Evolutionary conservation across 2,888 invertebrate species (phyloP).

Genomic region (Nowickia ferox): DNA sequence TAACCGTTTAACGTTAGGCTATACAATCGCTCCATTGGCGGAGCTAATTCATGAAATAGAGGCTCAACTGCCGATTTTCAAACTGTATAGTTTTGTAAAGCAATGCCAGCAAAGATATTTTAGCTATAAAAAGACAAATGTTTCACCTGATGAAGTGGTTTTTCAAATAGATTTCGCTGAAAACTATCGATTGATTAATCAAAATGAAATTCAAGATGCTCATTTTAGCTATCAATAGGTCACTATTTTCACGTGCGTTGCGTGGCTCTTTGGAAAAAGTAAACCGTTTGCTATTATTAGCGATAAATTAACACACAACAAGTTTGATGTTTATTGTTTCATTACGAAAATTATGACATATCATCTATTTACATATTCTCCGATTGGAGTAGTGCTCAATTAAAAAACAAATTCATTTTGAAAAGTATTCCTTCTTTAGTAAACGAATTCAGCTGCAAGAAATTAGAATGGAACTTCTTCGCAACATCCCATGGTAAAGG

Average conservation of each 20-base stretch:
- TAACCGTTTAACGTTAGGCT: conserved; percentile 46
- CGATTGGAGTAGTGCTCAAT: conserved; percentile 55
- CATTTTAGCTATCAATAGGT: conserved; percentile 42
- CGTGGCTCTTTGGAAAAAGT: conserved; percentile 37
- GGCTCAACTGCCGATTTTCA: conserved; percentile 50
- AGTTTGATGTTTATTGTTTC: conserved; percentile 56
- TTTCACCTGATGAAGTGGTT: no score
- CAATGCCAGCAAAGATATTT: conserved; percentile 16
- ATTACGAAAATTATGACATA: conserved; percentile 48
- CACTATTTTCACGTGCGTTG: conserved; percentile 59
- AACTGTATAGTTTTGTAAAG: conserved; percentile 31
- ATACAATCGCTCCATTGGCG: conserved; percentile 40
- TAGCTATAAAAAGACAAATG: no score
- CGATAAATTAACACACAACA: no score
- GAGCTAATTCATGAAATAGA: conserved; percentile 49
- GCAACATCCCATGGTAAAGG: conserved; percentile 58
- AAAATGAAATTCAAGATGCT: no score
- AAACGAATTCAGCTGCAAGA: conserved; percentile 42
- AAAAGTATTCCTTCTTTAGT: conserved; percentile 55
- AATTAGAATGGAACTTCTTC: conserved; percentile 61
- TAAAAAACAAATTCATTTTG: conserved; percentile 62
- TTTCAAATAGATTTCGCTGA: no score
- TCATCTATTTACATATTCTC: conserved; percentile 49
- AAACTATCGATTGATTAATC: no score
- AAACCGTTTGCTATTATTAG: conserved; percentile 55